A percentile compares a stretch with the other conserved stretches of the same genome.
Evolutionary conservation across 2,888 invertebrate species (phyloP).

Genomic region (Eilema sororculum): DNA sequence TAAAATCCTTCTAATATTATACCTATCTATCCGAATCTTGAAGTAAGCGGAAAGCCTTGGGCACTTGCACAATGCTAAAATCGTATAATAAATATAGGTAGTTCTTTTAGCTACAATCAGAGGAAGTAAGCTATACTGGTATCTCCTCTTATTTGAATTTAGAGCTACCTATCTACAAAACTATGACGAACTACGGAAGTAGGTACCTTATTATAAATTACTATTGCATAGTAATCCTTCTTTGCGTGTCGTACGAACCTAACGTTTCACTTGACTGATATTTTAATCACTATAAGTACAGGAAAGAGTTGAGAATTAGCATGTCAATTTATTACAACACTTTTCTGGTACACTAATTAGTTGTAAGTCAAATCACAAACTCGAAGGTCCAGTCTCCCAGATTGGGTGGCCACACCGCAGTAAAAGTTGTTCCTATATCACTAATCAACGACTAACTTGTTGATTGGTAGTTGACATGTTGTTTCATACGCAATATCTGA

Average conservation of each 20-base stretch:
- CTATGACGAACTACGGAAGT: no score
- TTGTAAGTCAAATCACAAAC: slow-evolving; percentile 39
- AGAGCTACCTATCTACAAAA: no score
- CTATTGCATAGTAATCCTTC: no score
- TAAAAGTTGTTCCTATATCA: slow-evolving; percentile 56
- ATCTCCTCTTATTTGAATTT: no score
- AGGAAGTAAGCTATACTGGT: no score
- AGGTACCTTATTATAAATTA: no score
- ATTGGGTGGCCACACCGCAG: slow-evolving; percentile 35
- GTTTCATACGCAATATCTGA: slow-evolving; percentile 39
- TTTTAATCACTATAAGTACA: neutral
- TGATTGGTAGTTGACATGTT: slow-evolving; percentile 30
- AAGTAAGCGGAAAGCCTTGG: no score
- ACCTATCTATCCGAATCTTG: no score
- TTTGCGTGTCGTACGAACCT: neutral
- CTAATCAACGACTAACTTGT: slow-evolving; percentile 31
- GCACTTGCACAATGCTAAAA: no score
- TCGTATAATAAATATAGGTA: no score
- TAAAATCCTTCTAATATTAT: no score
- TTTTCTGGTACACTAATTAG: slow-evolving; percentile 38
- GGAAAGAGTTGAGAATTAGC: slow-evolving; percentile 21
- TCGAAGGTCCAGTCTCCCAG: slow-evolving; percentile 35
- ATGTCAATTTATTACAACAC: slow-evolving; percentile 23
- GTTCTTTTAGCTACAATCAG: no score
- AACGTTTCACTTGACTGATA: neutral